Evolutionary conservation across 2,888 invertebrate genomes (phyloP).

Genomic region (Thymelicus lineola): DNA sequence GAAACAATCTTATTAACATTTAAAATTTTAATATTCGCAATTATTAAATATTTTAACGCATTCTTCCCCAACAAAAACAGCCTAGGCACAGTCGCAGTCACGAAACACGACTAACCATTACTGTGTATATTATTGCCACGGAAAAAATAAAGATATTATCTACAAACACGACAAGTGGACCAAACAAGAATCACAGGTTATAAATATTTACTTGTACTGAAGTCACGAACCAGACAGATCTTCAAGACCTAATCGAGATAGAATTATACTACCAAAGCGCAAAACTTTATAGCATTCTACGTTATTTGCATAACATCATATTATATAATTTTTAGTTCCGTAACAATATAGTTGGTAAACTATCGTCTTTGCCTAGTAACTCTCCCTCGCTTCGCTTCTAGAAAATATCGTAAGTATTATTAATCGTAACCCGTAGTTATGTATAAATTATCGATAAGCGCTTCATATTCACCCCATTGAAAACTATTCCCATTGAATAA

Average conservation of each 20-base stretch:
- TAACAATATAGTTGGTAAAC: background rate
- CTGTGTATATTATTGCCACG: slow-evolving; percentile 18
- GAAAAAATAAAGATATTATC: slow-evolving; percentile 33
- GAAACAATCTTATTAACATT: slow-evolving; percentile 15
- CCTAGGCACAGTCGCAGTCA: slow-evolving; percentile 25
- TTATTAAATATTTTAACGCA: slow-evolving; percentile 29
- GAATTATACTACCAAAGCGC: background rate
- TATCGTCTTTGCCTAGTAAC: too few relatives aligned
- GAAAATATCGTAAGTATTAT: too few relatives aligned
- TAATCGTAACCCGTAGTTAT: too few relatives aligned
- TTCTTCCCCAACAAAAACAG: slow-evolving; percentile 35
- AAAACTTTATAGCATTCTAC: background rate
- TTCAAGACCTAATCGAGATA: slow-evolving; percentile 30
- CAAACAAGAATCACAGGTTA: slow-evolving; percentile 36
- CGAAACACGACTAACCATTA: slow-evolving; percentile 26
- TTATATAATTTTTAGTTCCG: slow-evolving; percentile 1
- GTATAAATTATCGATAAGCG: too few relatives aligned
- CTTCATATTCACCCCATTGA: too few relatives aligned
- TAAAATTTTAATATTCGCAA: slow-evolving; percentile 25
- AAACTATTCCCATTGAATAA: too few relatives aligned
- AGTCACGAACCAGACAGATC: slow-evolving; percentile 32
- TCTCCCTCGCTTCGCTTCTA: too few relatives aligned
- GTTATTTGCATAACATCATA: slow-evolving; percentile 3
- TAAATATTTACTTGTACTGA: slow-evolving; percentile 33
- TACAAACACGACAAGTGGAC: slow-evolving; percentile 35